Conservation (phyloP, 2,797 vertebrate species). For the Odontamblyopus lacepedii region DNA sequence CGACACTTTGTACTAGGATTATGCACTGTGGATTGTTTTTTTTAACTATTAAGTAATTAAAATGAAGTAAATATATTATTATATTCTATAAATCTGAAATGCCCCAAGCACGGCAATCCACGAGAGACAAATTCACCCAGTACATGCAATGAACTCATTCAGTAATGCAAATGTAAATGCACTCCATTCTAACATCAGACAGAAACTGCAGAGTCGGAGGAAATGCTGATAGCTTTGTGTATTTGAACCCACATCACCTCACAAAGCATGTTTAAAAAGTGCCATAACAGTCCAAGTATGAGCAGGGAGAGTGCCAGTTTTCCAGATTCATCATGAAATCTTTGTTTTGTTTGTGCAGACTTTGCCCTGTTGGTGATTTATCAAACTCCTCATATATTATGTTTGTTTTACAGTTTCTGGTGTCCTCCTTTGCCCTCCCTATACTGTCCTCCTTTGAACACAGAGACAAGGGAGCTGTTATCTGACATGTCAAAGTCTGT, state of each 20-base stretch:
- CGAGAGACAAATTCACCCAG: background rate
- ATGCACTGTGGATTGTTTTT: too few relatives aligned
- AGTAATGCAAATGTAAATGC: slow-evolving; percentile 1
- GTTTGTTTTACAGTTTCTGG: background rate
- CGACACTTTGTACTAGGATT: too few relatives aligned
- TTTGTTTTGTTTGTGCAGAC: slow-evolving; percentile 12
- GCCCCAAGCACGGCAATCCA: background rate
- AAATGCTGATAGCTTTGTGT: slow-evolving; percentile 43
- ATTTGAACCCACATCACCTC: slow-evolving; percentile 36
- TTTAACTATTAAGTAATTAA: too few relatives aligned
- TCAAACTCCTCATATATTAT: background rate
- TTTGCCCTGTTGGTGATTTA: slow-evolving; percentile 15
- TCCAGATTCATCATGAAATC: slow-evolving; percentile 23
- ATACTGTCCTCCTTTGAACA: background rate
- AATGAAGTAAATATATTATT: background rate
- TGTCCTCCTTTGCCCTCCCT: background rate
- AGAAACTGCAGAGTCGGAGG: slow-evolving; percentile 33
- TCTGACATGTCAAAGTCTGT: background rate
- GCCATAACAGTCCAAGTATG: slow-evolving; percentile 29
- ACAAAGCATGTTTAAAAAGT: slow-evolving; percentile 43
- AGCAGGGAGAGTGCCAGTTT: slow-evolving; percentile 11
- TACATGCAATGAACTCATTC: background rate
- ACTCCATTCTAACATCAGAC: slow-evolving; percentile 27
- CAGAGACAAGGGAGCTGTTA: background rate
- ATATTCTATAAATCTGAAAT: background rate